Percentiles rank a stretch among this genome's conserved stretches.
phyloP scores from a whole-genome alignment of 2,797 vertebrate genomes.

The Anguilla anguilla region DNA sequence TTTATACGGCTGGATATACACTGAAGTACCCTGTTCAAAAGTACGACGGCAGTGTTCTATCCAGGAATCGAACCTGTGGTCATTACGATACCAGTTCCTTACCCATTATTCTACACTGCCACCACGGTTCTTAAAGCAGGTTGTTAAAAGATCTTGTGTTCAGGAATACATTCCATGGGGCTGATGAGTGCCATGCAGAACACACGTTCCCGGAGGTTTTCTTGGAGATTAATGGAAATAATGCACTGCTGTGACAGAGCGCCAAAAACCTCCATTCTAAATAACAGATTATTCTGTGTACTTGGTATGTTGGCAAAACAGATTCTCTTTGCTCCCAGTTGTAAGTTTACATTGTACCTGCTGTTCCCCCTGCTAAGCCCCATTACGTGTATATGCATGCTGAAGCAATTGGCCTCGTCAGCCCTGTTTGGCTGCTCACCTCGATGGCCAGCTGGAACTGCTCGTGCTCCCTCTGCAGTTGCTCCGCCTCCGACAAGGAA shows the following conservation, averaged over 20 bases:
- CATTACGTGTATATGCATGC: slow-evolving; percentile 40
- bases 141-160: slow-evolving; percentile 38
- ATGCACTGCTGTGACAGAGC: not conserved
- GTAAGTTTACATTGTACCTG: slow-evolving; percentile 27
- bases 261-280: not conserved
- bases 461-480: slow-evolving; percentile 95
- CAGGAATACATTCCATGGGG: slow-evolving; percentile 38
- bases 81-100: no score
- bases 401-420: slow-evolving; percentile 44
- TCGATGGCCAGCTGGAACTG: slow-evolving; percentile 97
- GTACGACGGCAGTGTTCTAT: no score
- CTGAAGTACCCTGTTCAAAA: no score
- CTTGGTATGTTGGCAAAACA: slow-evolving; percentile 9
- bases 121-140: slow-evolving; percentile 5
- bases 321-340: no score
- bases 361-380: slow-evolving; percentile 26
- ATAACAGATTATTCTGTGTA: not conserved
- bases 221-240: not conserved
- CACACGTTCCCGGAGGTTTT: not conserved
- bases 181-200: slow-evolving; percentile 26
- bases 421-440: slow-evolving; percentile 65
- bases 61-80: no score
- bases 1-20: no score
- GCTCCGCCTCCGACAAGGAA: slow-evolving; percentile 95
- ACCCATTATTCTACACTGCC: no score